These are phyloP conservation scores for Pheosia gnoma DNA, from an alignment of 2,888 invertebrate genomes.

Conservation along the genomic window DNA sequence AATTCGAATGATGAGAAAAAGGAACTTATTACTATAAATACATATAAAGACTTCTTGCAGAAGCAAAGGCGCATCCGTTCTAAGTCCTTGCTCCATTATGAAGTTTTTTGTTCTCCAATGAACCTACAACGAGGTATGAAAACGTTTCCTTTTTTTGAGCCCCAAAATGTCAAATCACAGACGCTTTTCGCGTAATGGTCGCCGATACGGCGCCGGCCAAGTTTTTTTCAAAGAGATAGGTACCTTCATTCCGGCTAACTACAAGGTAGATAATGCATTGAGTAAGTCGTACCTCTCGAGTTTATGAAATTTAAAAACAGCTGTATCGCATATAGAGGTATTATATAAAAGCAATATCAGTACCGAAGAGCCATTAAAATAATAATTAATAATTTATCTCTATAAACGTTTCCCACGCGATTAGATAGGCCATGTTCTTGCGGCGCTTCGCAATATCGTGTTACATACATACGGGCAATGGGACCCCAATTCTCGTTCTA, in stretches of 20 bases:
- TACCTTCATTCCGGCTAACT: background rate
- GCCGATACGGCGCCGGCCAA: background rate
- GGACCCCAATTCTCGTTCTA: slow-evolving; percentile 14
- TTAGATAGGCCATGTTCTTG: slow-evolving; percentile 27
- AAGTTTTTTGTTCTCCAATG: background rate
- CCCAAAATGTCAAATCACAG: background rate
- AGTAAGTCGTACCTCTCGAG: no score
- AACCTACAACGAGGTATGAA: background rate
- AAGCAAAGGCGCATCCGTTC: background rate
- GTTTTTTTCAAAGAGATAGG: background rate
- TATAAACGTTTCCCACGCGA: slow-evolving; percentile 39
- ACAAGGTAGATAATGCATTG: no score
- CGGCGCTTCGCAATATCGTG: slow-evolving; percentile 36
- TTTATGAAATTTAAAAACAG: no score
- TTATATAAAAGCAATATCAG: background rate
- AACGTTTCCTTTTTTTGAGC: background rate
- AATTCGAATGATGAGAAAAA: slow-evolving; percentile 18
- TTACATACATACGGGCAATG: slow-evolving; percentile 21
- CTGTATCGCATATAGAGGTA: no score
- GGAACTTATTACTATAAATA: background rate
- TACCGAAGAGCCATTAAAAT: slow-evolving; percentile 6
- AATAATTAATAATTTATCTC: slow-evolving; percentile 32
- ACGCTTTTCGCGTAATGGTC: slow-evolving; percentile 1
- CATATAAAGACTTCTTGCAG: background rate
- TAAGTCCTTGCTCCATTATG: background rate